Conservation (phyloP, 2,113 vertebrate species). For the Mirounga angustirostris region DNA sequence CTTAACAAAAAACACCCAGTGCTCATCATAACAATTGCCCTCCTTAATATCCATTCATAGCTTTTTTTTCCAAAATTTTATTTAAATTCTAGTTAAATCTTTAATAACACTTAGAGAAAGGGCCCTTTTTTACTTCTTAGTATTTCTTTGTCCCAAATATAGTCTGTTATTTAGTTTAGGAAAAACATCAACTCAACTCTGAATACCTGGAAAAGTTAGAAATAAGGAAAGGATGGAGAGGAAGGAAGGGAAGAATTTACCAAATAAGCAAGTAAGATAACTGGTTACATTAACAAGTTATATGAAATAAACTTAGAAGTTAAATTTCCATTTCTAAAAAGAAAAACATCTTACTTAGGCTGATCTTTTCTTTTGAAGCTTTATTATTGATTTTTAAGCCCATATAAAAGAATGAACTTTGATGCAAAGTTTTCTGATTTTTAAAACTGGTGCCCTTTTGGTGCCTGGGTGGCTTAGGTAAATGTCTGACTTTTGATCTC, state of each 20-base stretch:
- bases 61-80: neutral
- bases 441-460: neutral
- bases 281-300: slow-evolving; percentile 32
- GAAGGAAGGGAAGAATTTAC: slow-evolving; percentile 40
- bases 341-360: slow-evolving; percentile 28
- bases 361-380: neutral
- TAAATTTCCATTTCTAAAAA: slow-evolving; percentile 56
- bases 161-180: slow-evolving; percentile 47
- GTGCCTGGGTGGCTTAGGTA: neutral
- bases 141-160: slow-evolving; percentile 40
- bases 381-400: slow-evolving; percentile 34
- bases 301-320: slow-evolving; percentile 29
- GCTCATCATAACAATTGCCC: neutral
- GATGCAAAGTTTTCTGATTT: slow-evolving; percentile 32
- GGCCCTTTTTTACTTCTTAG: neutral
- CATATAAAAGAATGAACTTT: neutral
- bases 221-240: neutral
- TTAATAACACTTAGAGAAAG: slow-evolving; percentile 27
- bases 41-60: neutral
- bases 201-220: slow-evolving; percentile 49
- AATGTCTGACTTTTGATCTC: neutral
- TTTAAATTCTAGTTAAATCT: neutral
- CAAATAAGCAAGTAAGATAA: slow-evolving; percentile 38
- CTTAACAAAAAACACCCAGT: neutral
- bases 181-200: slow-evolving; percentile 15